Base-by-base conservation (phyloP, 1,140 invertebrate genomes). In the Drosophila ercepeae region DNA sequence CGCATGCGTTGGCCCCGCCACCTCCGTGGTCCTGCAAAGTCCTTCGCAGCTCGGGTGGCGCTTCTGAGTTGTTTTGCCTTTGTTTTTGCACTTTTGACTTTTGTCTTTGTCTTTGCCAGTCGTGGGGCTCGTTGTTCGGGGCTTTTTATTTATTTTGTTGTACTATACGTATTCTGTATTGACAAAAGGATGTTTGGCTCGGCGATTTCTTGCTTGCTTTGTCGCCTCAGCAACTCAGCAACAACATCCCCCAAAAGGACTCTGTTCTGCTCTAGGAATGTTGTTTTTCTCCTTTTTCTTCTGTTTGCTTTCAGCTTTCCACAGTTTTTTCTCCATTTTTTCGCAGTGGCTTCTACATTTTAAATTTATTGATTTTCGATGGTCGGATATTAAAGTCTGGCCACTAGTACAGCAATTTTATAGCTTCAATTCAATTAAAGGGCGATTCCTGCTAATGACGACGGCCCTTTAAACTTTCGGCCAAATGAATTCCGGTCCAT, bases 141-240 rank as follows among this genome's bases (percentile, higher is more conserved):
- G 32, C 19, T 36, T 57, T 63, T 63, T 79, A 48, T 75, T 75
- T 49, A 72, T 65, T 69, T 67, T 72, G 70, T 59, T 70, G 75
- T 84, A 72, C 72, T 53, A 53, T 78, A 68, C 71, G 79, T 79
- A 86, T 84, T 76, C 75, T 84, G 81, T 84, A 88, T 86, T 88
- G 82, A 78, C 74, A 88, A 88, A 74, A 88, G 82, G 82, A 88
- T 88, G 83, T 82, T 89, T 89, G 82, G 77, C 65, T 88, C 77
- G 70, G 70, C 82, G 82, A 88, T 86, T 84, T 61, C 59, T 75
- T 78, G 81, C 81, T 84, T 78, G 76, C 69, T 69, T 78, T 78
- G 75, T 61, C 69, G 68, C 52, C 57, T 51, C 78, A 68, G 52
- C 57, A 67, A 46, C 57, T 51, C 78, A 68, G 52, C 57, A 67